A percentile compares a stretch with the other conserved stretches of the same genome.
Evolutionary conservation across 2,888 invertebrate species (phyloP).

Genomic region (Lamellibrachia satsuma): DNA sequence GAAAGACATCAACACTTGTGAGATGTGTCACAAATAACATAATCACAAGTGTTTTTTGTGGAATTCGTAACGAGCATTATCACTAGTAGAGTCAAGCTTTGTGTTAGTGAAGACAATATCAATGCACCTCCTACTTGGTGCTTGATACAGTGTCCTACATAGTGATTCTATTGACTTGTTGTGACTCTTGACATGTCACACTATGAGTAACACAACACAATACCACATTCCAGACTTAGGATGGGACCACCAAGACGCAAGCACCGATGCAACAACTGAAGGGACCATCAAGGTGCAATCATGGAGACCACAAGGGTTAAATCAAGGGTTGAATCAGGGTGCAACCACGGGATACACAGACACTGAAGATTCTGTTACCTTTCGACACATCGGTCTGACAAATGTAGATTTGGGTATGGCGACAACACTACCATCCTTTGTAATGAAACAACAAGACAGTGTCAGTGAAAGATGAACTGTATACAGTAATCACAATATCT

Average conservation of each 20-base stretch:
- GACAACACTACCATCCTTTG: slow-evolving; percentile 51
- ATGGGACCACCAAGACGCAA: not conserved
- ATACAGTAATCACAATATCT: not conserved
- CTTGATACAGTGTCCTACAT: not conserved
- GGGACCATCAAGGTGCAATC: no score
- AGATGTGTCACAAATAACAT: not conserved
- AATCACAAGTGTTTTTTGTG: not conserved
- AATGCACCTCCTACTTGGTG: slow-evolving; percentile 3
- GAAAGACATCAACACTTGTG: not conserved
- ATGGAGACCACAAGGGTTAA: no score
- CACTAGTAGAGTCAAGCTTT: not conserved
- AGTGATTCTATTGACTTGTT: not conserved
- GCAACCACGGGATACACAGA: not conserved
- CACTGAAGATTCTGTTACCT: not conserved
- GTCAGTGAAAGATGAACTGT: slow-evolving; percentile 17
- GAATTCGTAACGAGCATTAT: not conserved
- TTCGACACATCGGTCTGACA: slow-evolving; percentile 9
- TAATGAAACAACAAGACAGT: not conserved
- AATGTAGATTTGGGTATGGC: slow-evolving; percentile 45
- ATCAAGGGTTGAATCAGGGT: not conserved
- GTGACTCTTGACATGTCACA: not conserved
- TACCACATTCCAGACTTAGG: not conserved
- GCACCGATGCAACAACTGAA: not conserved
- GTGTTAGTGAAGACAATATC: slow-evolving; percentile 12
- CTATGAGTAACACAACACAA: not conserved